Base-by-base conservation (phyloP, 1,140 invertebrate species). In the Heliconius congener region DNA sequence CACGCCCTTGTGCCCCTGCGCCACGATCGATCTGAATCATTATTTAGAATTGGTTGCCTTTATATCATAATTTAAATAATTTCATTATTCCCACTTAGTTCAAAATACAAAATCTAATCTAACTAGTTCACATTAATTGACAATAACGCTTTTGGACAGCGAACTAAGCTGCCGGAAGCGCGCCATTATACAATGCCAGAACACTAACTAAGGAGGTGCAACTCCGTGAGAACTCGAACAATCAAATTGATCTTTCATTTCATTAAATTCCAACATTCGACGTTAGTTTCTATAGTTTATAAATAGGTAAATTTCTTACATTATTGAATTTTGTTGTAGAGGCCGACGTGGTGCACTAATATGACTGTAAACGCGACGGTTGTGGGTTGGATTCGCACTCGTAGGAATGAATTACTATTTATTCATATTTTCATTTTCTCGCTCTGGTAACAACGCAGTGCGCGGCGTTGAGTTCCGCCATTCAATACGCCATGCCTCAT, bases 221-320 rank as follows among this genome's bases (percentile, higher is more conserved):
- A 70, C 60, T 39, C 19, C 37, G 57, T 76, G 60, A 27, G 70
- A 60, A 27, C 39, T 70, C 50, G 50, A 46, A 13, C 16, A 76
- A 23, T 76, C 23, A 71, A 76, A 76, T 60, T 76, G 74, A 39
- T 76, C 55, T 70, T 50, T 70, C 60, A 76, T 76, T 76, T 71
- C 37, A 76, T 76, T 76, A 13, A 70, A 76, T 9, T 60, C 46
- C 11, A 34, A 30, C 57, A 30, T 30, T 66, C 60, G 60, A 66
- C 27, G 60, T 66, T 66, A 23, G 60, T 27, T 66, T 66, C 23
- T 66, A 30, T 60, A 66, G 60, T 66, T 66, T 16, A 9, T 30
- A 9, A 30, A 66, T 66, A 66, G 60, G 11, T 66, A 16, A 66
- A 66, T 66, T 66, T 16, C 11, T 11, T 66, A 16, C 30, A 23